Percentiles rank a stretch among this genome's conserved stretches.
Conservation (phyloP, 2,888 invertebrate genomes). For the Epicampocera succincta region DNA sequence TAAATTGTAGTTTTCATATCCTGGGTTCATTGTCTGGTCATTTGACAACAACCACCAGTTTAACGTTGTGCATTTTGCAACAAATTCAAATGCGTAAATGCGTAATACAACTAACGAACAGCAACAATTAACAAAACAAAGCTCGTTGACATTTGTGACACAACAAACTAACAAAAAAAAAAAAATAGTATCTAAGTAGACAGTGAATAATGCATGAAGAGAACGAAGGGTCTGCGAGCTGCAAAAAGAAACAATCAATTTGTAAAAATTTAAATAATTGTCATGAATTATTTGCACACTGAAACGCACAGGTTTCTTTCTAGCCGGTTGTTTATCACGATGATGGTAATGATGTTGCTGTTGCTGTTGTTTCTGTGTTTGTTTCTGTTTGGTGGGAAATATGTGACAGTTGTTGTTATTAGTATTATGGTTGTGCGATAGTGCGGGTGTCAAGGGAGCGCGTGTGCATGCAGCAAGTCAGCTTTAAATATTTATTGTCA, state of each 20-base stretch:
- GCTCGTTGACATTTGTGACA: slow-evolving; percentile 51
- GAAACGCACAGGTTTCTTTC: slow-evolving; percentile 15
- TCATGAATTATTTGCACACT: slow-evolving; percentile 61
- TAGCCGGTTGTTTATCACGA: background rate
- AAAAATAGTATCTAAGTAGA: too few species aligned
- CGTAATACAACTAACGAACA: slow-evolving; percentile 23
- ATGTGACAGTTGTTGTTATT: slow-evolving; percentile 35
- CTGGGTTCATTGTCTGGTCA: slow-evolving; percentile 51
- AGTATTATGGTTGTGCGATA: background rate
- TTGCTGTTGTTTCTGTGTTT: slow-evolving; percentile 9
- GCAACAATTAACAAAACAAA: slow-evolving; percentile 31
- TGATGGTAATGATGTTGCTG: background rate
- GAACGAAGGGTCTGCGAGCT: slow-evolving; percentile 14
- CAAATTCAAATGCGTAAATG: slow-evolving; percentile 52
- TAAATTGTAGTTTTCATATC: background rate
- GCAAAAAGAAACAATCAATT: slow-evolving; percentile 30
- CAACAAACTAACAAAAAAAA: slow-evolving; percentile 2
- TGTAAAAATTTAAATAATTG: slow-evolving; percentile 58
- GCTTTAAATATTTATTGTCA: slow-evolving; percentile 42
- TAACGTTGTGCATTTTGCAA: slow-evolving; percentile 7
- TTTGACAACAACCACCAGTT: background rate
- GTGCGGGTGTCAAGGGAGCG: background rate
- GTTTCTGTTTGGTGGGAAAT: slow-evolving; percentile 46
- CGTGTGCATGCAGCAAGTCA: background rate
- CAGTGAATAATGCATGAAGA: slow-evolving; percentile 27